Evolutionary conservation across 2,113 vertebrate genomes (phyloP), one percentile per base, ranked within the genome.

Genomic region (Neogobius melanostomus): DNA sequence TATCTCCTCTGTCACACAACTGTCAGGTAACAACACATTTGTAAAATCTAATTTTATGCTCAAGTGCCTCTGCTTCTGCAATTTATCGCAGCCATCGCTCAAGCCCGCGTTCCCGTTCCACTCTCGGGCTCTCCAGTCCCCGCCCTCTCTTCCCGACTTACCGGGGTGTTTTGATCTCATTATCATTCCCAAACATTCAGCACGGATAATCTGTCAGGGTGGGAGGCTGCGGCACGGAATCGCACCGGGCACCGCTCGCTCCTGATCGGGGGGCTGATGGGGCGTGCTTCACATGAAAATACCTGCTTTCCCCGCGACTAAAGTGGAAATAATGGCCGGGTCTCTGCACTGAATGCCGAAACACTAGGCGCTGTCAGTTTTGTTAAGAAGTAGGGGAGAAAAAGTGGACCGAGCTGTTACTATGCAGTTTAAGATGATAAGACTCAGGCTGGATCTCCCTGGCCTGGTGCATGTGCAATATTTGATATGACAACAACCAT

Each of bases 1-100:
- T 90, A 91, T 91, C 88, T 85, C 88, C 88, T 87, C 89, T 87
- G 88, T 93, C 91, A 91, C 87, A 92, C 87, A 85, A 90, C 83
- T 91, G 92, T 91, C 92, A 93, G 92, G 91, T 92, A 93, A 93
- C 92, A 93, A 93, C 92, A 91, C 92, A 91, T 93, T 94, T 92
- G 91, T 93, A 93, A 94, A 93, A 94, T 94, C 92, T 93, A 91
- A 94, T 94, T 94, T 94, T 93, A 94, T 93, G 93, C 93, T 93
- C 92, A 94, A 92, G 91, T 91, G 91, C 83, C 85, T 92, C 87
- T 89, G 92, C 90, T 90, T 86, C 85, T 89, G 88, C 90, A 91
- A 92, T 93, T 91, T 91, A 92, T 92, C 90, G 79, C 81, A 78
- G 88, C 86, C 84, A 87, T 89, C 85, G 82, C 86, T 89, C 85